Evolutionary conservation across 1,140 invertebrate species (phyloP).

Genomic region (Leptonema lineaticorne): DNA sequence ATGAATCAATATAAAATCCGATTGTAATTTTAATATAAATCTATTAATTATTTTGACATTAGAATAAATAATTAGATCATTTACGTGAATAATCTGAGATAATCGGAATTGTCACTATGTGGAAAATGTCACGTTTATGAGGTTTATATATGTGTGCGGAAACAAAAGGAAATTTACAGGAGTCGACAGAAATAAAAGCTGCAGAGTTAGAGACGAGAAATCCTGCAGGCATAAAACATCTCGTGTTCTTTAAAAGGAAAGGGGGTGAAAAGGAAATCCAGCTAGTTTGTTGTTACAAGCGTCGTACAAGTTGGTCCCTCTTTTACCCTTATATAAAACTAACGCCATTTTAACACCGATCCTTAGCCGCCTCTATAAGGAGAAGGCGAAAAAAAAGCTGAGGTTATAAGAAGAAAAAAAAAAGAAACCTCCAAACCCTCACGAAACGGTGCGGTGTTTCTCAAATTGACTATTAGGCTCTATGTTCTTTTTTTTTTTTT

Average conservation of each 20-base stretch:
- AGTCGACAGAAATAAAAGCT: neutral
- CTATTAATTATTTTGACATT: too few species aligned
- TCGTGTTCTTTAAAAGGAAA: too few species aligned
- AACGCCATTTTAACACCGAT: slow-evolving; percentile 2
- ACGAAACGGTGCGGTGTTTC: slow-evolving; percentile 21
- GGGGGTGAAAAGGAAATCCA: slow-evolving; percentile 19
- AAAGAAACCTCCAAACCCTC: too few species aligned
- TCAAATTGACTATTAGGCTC: slow-evolving; percentile 25
- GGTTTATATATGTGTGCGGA: neutral
- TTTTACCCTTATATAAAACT: slow-evolving; percentile 22
- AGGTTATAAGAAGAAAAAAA: too few species aligned
- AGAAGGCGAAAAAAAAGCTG: neutral
- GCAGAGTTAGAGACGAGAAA: slow-evolving; percentile 11
- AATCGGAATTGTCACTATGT: too few species aligned
- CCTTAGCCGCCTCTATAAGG: neutral
- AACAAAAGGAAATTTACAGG: neutral
- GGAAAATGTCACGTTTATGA: too few species aligned
- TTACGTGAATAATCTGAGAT: too few species aligned
- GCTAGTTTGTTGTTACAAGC: slow-evolving; percentile 31
- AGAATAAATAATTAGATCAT: too few species aligned
- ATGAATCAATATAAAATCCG: too few species aligned
- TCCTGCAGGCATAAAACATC: slow-evolving; percentile 25
- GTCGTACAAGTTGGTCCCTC: slow-evolving; percentile 27
- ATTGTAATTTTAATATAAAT: too few species aligned
- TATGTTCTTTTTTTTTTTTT: too few species aligned